Conservation (phyloP, 2,113 vertebrate genomes). For the Zapornia atra region DNA sequence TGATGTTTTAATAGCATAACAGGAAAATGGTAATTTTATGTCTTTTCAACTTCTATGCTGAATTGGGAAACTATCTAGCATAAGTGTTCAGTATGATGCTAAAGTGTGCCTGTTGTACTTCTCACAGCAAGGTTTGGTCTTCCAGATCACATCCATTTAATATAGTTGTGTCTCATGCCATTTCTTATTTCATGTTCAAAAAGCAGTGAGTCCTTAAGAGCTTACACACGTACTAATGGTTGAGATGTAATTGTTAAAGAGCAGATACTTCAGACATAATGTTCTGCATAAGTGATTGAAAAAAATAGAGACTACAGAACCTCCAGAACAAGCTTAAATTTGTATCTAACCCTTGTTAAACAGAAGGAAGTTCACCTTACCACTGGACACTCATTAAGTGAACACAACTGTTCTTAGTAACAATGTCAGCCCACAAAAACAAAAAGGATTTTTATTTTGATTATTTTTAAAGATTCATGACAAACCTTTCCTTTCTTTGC, state of each 20-base stretch:
- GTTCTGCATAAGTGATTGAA: constrained; percentile 39
- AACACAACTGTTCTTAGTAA: constrained; percentile 56
- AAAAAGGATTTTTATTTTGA: constrained; percentile 77
- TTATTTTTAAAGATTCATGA: constrained; percentile 83
- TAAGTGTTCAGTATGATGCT: background rate
- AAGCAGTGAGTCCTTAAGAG: constrained; percentile 41
- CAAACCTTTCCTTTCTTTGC: constrained; percentile 72
- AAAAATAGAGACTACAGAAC: constrained; percentile 49
- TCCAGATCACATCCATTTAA: constrained; percentile 7
- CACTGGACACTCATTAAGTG: constrained; percentile 50
- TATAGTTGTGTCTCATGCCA: constrained; percentile 7
- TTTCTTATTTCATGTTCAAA: constrained; percentile 53
- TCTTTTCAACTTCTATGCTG: background rate
- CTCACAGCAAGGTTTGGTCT: background rate
- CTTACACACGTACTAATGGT: constrained; percentile 19
- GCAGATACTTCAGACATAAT: constrained; percentile 15
- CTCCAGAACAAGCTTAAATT: constrained; percentile 58
- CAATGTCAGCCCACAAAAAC: constrained; percentile 59
- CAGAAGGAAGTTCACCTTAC: constrained; percentile 42
- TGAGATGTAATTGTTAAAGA: constrained; percentile 60
- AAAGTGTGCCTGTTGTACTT: background rate
- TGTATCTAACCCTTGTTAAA: constrained; percentile 40
- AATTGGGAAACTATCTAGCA: background rate
- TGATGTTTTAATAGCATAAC: background rate
- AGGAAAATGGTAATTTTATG: background rate